Evolutionary conservation across 1,140 invertebrate genomes (phyloP), one percentile per base, ranked within the genome.

Genomic region (Caenorhabditis remanei): DNA sequence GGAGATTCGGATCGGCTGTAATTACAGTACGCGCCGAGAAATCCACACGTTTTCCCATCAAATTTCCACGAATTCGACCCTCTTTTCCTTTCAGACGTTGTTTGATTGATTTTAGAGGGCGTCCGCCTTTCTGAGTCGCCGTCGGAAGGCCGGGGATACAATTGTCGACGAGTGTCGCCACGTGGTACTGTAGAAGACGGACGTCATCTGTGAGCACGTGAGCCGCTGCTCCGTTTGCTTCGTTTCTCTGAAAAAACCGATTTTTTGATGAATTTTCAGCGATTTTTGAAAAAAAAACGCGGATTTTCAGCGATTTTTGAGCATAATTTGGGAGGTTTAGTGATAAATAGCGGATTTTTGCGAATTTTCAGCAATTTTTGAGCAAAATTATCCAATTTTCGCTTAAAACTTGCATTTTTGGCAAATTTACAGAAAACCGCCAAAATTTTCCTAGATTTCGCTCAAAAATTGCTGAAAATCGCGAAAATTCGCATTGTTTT

Each of bases 31-130:
- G 95, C 9, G 97, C 98, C 0, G 98, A 99, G 92, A 99, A 99
- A 91, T 99, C 98, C 0, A 99, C 98, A 94, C 98, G 96, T 93
- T 99, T 99, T 86, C 98, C 98, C 98, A 99, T 99, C 89, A 99
- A 94, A 93, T 99, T 99, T 90, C 98, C 98, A 93, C 98, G 94
- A 91, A 99, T 99, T 91, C 98, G 94, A 0, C 98, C 98, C 95
- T 99, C 98, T 93, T 99, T 99, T 48, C 95, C 94, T 90, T 95
- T 95, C 50, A 95, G 90, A 55, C 95, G 91, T 87, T 94, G 94
- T 93, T 99, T 99, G 21, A 99, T 95, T 0, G 98, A 97, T 94
- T 99, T 99, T 0, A 99, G 93, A 0, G 98, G 98, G 93, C 99
- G 96, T 0, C 98, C 98, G 0, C 97, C 98, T 93, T 99, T 99